Base-by-base conservation (phyloP, 2,113 vertebrate species). In the Apteryx owenii region DNA sequence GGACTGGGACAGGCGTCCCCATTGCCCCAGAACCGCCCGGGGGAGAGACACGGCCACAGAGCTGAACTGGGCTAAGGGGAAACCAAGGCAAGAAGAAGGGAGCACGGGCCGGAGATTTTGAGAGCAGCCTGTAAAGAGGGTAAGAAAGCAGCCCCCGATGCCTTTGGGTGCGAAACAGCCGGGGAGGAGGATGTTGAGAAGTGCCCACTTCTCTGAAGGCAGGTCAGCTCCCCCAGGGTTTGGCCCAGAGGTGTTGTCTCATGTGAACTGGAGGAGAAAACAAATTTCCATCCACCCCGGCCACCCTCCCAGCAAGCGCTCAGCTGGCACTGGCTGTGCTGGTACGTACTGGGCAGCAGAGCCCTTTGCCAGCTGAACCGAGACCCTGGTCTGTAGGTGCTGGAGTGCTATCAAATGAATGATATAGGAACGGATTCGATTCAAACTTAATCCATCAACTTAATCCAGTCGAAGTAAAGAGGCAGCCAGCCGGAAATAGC, bases 211-310 rank as follows among this genome's bases (percentile, higher is more conserved):
- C 19, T 48, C 46, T 48, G 46, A 48, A 48, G 46, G 18, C 46
- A 48, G 46, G 3, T 48, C 46, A 48, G 7, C 46, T 28, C 9
- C 48, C 29, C 1, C 31, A 1, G 7, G 8, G 2, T 40, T 54
- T 33, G 48, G 7, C 22, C 26, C 8, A 5, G 10, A 75, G 69
- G 7, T 33, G 68, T 51, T 53, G 14, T 31, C 60, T 12, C 1
- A 1, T 5, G 10, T 0, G 3, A 28, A 0, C 0, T 5, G 42
- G 51, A 71, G 36, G 31, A 7, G 12, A 58, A 58, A 81, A 4
- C 13, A 61, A 25, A 5, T 3, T 58, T 26, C 11, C 71, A 12
- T 12, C 28, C 2, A 5, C 20, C 31, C 46, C 0, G 16, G 51
- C 62, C 62, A 65, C 23, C 15, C 54, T 58, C 46, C 46, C 46